phyloP scores from a whole-genome alignment of 2,113 vertebrate genomes.

The Tachycineta bicolor region DNA sequence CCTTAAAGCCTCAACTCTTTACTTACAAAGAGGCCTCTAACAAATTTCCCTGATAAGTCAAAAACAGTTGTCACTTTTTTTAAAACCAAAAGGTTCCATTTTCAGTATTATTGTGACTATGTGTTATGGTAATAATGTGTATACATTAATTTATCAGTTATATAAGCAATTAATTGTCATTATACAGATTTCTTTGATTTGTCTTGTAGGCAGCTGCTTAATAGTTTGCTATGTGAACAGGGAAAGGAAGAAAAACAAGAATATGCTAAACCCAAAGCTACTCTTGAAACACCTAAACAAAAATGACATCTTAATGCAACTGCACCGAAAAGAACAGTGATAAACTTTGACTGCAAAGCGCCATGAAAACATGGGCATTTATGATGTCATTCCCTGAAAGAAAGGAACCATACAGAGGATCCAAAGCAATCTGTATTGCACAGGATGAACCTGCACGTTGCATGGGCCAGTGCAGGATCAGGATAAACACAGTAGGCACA shows the following conservation, averaged over 20 bases:
- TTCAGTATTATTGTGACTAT: not conserved
- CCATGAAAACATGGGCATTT: accelerated
- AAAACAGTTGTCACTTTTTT: not conserved
- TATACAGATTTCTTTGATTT: not conserved
- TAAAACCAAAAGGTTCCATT: not conserved
- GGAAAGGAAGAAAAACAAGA: not conserved
- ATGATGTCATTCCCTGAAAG: not conserved
- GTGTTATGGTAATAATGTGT: not conserved
- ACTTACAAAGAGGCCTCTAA: not conserved
- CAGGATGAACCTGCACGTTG: accelerated
- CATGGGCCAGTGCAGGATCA: not conserved
- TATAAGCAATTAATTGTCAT: not conserved
- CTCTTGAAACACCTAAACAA: not conserved
- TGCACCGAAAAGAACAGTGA: not conserved
- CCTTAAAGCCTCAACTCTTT: not conserved
- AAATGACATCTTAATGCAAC: not conserved
- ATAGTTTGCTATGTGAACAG: not conserved
- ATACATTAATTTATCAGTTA: not conserved
- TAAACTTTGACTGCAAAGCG: not conserved
- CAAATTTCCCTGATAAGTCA: accelerated
- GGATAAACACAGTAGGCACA: not conserved
- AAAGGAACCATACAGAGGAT: not conserved
- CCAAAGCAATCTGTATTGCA: not conserved
- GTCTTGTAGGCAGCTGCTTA: not conserved
- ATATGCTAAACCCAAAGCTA: not conserved